A percentile compares a stretch with the other conserved stretches of the same genome.
Evolutionary conservation across 2,888 invertebrate species (phyloP).

Genomic region (Lysandra bellargus): DNA sequence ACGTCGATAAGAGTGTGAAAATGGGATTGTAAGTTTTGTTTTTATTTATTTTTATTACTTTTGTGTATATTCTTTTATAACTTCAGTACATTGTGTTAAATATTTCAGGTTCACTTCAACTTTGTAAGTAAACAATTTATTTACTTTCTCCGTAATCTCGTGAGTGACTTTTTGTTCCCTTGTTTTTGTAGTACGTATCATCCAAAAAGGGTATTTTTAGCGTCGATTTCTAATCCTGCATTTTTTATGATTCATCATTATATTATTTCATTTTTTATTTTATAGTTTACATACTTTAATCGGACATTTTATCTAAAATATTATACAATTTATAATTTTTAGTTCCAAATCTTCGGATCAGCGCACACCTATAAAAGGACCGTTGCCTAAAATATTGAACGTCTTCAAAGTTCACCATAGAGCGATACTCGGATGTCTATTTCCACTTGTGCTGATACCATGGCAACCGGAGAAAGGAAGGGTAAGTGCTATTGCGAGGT

Average conservation of each 20-base stretch:
- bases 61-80: neutral
- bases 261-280: neutral
- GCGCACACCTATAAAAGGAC: conserved; percentile 45
- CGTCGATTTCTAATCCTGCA: neutral
- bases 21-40: conserved; percentile 46
- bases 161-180: neutral
- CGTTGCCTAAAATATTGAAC: conserved; percentile 45
- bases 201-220: too few relatives aligned
- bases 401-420: conserved; percentile 45
- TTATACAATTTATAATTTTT: neutral
- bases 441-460: conserved; percentile 45
- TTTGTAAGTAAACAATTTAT: conserved; percentile 38
- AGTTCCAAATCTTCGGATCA: neutral
- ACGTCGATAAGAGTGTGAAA: conserved; percentile 10
- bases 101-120: conserved; percentile 39
- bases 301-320: too few relatives aligned
- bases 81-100: conserved; percentile 7
- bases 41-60: neutral
- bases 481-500: conserved; percentile 43
- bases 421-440: conserved; percentile 52
- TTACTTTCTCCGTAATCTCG: neutral
- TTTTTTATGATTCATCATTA: neutral
- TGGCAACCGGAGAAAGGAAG: conserved; percentile 45
- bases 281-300: too few relatives aligned
- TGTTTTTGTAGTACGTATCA: too few relatives aligned